Evolutionary conservation across 1,140 invertebrate species (phyloP), one percentile per base, ranked within the genome.

Genomic region (Papilio glaucus): DNA sequence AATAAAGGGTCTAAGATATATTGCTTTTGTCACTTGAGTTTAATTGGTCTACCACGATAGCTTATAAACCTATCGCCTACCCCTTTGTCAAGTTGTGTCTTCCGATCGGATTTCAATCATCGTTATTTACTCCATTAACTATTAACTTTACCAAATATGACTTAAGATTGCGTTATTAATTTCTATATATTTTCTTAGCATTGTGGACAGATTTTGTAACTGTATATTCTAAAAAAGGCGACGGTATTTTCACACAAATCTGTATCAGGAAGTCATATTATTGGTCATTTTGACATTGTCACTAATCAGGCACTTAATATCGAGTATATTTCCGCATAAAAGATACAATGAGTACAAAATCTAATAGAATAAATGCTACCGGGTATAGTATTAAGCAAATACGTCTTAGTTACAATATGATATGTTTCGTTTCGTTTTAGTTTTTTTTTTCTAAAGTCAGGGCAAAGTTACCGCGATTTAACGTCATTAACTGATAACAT

Each of bases 391-490:
- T 41, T 65, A 69, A 69, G 67, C 67, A n/a, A 67, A 69, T 49
- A 69, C 41, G 29, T 65, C 8, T 62, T 39, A 69, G 26, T 61
- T 45, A 72, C 41, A 77, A 75, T 72, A 73, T 84, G 83, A 85
- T 85, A 85, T 85, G 83, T 85, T 77, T 80, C 76, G 78, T 81
- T 82, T 80, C 74, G 77, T 73, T 53, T 57, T 15, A 26, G 26
- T 65, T 15, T 39, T 39, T 18, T 33, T 18, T 53, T 53, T 53
- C n/a, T 4, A 42, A 42, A 37, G 29, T 13, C 10, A 61, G 13
- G 24, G 29, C 57, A 61, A 61, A 61, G 8, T 15, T 29, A 26
- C n/a, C 26, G 29, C 49, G 18, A 29, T 13, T 12, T 26, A 0
- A 60, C 4, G 12, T 61, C 26, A 61, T 12, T 60, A n/a, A n/a